These are phyloP conservation scores for Dissostichus mawsoni DNA, from an alignment of 2,113 vertebrate genomes.

Conservation along the genomic window DNA sequence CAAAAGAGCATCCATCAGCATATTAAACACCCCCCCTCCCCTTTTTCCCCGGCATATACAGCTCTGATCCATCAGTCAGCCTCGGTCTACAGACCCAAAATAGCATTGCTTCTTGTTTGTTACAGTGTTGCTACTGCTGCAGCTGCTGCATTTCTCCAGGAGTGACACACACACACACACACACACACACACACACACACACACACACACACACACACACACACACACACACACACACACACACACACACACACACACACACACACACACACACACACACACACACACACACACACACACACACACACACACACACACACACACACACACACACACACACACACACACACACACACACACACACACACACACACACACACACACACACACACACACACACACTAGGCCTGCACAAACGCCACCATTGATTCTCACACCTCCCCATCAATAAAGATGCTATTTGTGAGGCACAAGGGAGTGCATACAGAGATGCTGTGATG, in stretches of 20 bases:
- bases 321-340: constrained; percentile 39
- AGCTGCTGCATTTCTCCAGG: constrained; percentile 79
- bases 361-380: constrained; percentile 22
- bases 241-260: constrained; percentile 16
- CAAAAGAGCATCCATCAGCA: constrained; percentile 77
- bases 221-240: constrained; percentile 36
- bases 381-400: constrained; percentile 19
- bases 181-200: constrained; percentile 41
- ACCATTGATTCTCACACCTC: constrained; percentile 76
- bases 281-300: constrained; percentile 35
- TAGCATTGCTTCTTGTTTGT: constrained; percentile 74
- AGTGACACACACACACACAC: constrained; percentile 41
- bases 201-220: constrained; percentile 28
- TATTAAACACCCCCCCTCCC: constrained; percentile 33
- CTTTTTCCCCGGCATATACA: constrained; percentile 53
- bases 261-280: constrained; percentile 36
- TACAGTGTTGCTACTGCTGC: constrained; percentile 74
- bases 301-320: constrained; percentile 33
- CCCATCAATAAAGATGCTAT: constrained; percentile 78
- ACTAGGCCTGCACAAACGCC: constrained; percentile 61
- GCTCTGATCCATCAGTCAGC: constrained; percentile 62
- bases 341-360: constrained; percentile 40
- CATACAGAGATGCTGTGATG: constrained; percentile 65
- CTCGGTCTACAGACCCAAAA: constrained; percentile 72
- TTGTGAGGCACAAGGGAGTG: constrained; percentile 71